phyloP scores from a whole-genome alignment of 2,113 vertebrate genomes.

The human region DNA sequence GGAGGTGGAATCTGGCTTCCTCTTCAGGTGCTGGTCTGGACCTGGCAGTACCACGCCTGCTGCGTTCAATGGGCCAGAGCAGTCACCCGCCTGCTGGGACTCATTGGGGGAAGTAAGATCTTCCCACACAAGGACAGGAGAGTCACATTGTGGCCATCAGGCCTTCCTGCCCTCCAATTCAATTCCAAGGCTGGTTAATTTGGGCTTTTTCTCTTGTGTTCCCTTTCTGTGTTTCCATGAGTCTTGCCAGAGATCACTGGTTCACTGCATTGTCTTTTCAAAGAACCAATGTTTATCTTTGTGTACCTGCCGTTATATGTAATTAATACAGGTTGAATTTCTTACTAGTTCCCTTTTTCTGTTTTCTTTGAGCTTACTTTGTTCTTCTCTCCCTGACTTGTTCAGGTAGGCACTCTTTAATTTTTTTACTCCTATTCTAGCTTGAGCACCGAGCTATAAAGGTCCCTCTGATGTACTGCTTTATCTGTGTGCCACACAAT shows the following conservation, averaged over 20 bases:
- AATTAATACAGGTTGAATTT: neutral
- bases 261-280: neutral
- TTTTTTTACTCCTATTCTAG: neutral
- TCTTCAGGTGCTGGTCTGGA: neutral
- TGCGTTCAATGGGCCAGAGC: too few relatives aligned
- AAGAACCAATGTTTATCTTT: neutral
- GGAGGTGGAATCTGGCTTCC: neutral
- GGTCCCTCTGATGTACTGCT: neutral
- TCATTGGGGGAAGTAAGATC: neutral
- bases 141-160: neutral
- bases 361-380: neutral
- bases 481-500: rapidly evolving
- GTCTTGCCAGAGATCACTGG: neutral
- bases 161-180: neutral
- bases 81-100: neutral
- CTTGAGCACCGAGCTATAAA: rapidly evolving
- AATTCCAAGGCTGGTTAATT: neutral
- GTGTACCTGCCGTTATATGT: neutral
- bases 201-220: neutral
- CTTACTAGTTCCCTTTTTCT: neutral
- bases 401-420: too few relatives aligned
- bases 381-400: neutral
- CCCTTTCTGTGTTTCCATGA: neutral
- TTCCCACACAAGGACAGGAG: neutral
- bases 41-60: too few relatives aligned